Base-by-base conservation (phyloP, 2,113 vertebrate genomes). In the Cryptoleucopteryx plumbea region DNA sequence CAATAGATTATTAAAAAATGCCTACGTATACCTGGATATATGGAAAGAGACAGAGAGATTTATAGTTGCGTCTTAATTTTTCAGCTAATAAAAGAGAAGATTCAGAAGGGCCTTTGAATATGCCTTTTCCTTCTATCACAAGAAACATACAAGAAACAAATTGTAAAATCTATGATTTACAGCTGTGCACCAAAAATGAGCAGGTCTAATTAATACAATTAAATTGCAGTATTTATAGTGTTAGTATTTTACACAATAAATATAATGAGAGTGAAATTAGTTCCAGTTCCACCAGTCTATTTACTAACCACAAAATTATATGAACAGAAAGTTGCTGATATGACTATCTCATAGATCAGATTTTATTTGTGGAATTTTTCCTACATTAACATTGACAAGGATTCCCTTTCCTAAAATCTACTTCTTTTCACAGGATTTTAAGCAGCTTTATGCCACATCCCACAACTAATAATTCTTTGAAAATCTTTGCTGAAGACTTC, bases 21-120 rank as follows among this genome's bases (percentile, higher is more conserved):
- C 1, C 7, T 58, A 23, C 29, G 0, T 36, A 40, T 58, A 14
- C 1, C 8, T 13, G 1, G 29, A 71, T 62, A 48, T 47, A 70
- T 31, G 7, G 26, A 81, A 47, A 70, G 9, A 82, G 9, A 55
- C 4, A 45, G 29, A 34, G 3, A 62, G 10, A 73, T 45, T 31
- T 82, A 26, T 34, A 50, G 11, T 9, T 82, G 2, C 9, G 27
- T 48, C 21, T 66, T 74, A 3, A 55, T 73, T 82, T 78, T 92
- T 74, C 13, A 62, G 4, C 15, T 62, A 74, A 73, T 26, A 40
- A 74, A 82, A 62, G 3, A 56, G 5, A 15, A 53, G 20, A 65
- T 3, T 34, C 0, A 6, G 16, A 82, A 87, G 3, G 9, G 1
- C 3, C 11, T 85, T 58, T 53, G 21, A 62, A 90, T 26, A 65